These are phyloP conservation scores for Hanleya hanleyi DNA, from an alignment of 2,888 invertebrate species.

Conservation along the genomic window DNA sequence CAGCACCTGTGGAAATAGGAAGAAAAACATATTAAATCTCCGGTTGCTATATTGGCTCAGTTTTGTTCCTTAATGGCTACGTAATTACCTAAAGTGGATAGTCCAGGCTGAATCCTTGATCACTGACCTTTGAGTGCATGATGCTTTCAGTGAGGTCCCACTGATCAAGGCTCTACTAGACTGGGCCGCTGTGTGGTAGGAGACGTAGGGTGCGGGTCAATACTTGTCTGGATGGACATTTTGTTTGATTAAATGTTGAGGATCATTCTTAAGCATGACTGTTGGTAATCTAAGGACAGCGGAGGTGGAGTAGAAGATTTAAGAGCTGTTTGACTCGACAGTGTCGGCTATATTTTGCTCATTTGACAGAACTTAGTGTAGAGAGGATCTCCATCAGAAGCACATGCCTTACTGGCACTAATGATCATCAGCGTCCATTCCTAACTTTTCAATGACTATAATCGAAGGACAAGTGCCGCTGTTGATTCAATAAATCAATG, in stretches of 20 bases:
- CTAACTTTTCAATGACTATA: neutral
- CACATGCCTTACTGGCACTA: neutral
- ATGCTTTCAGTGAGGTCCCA: too few relatives aligned
- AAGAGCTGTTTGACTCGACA: conserved; percentile 11
- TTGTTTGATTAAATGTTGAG: conserved; percentile 10
- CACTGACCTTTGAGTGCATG: too few relatives aligned
- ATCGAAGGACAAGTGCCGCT: neutral
- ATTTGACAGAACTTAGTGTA: neutral
- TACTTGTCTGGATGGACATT: neutral
- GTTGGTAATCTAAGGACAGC: neutral
- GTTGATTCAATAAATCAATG: conserved; percentile 8
- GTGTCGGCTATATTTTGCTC: conserved; percentile 8
- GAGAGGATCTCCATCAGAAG: neutral
- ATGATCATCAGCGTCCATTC: neutral
- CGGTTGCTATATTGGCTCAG: too few relatives aligned
- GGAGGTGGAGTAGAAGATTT: neutral
- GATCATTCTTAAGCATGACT: conserved; percentile 3
- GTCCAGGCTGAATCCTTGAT: too few relatives aligned
- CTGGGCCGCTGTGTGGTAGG: too few relatives aligned
- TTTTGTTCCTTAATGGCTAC: too few relatives aligned
- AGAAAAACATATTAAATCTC: too few relatives aligned
- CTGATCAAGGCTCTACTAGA: too few relatives aligned
- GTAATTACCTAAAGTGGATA: too few relatives aligned
- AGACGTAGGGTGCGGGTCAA: neutral
- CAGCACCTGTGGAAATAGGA: too few relatives aligned